These are phyloP conservation scores for Leucopsar rothschildi DNA, from an alignment of 2,113 vertebrate species.

Conservation along the genomic window DNA sequence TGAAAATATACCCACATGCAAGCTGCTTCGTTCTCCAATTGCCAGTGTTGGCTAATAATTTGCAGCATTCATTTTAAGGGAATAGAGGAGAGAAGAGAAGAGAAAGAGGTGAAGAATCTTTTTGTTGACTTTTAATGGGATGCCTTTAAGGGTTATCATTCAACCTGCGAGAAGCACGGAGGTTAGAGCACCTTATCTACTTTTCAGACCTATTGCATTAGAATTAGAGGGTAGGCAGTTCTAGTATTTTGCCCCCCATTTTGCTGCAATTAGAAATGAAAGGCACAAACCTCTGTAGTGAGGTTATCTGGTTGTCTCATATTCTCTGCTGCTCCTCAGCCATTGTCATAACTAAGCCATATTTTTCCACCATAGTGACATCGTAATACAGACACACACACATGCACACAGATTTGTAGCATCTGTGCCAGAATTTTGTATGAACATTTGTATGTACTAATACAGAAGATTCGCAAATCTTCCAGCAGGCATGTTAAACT, in stretches of 20 bases:
- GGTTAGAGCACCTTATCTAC: slow-evolving; percentile 1
- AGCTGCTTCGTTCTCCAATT: slow-evolving; percentile 22
- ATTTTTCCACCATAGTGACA: background rate
- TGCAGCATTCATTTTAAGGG: slow-evolving; percentile 1
- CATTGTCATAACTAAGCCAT: background rate
- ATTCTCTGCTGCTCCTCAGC: background rate
- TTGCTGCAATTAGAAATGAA: slow-evolving; percentile 27
- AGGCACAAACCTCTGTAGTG: background rate
- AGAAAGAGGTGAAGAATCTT: background rate
- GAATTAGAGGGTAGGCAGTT: background rate
- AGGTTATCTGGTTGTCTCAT: background rate
- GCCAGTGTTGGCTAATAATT: slow-evolving; percentile 25
- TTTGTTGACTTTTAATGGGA: slow-evolving; percentile 28
- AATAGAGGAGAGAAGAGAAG: background rate
- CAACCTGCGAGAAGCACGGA: background rate
- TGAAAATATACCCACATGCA: slow-evolving; percentile 32
- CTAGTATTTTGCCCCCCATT: background rate
- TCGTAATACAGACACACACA: background rate
- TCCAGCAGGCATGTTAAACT: background rate
- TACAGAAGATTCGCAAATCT: background rate
- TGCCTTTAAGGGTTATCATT: slow-evolving; percentile 21
- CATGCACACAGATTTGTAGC: background rate
- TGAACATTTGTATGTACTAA: background rate
- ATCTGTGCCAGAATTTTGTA: slow-evolving; percentile 13
- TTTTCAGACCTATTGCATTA: background rate